These are phyloP conservation scores for Delphinapterus leucas DNA, from an alignment of 2,113 vertebrate species.

Conservation along the genomic window DNA sequence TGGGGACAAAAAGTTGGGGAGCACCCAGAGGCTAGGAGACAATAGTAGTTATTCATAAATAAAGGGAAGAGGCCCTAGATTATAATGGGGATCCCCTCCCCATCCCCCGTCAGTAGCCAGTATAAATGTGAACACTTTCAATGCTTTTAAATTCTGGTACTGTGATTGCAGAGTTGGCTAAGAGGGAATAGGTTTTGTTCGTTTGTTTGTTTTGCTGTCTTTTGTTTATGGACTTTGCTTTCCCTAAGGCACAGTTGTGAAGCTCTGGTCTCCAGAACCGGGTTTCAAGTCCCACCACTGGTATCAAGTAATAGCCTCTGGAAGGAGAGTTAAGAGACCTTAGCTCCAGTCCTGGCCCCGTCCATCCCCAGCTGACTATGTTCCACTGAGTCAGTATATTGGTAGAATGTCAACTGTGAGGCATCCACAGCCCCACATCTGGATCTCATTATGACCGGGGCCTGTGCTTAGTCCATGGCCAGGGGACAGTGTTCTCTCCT, in stretches of 20 bases:
- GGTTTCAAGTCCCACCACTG: background rate
- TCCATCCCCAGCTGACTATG: background rate
- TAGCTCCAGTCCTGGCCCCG: background rate
- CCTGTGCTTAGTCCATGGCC: background rate
- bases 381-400: background rate
- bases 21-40: background rate
- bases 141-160: background rate
- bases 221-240: background rate
- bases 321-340: background rate
- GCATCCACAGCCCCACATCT: background rate
- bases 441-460: background rate
- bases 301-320: background rate
- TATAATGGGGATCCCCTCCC: background rate
- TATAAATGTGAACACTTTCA: background rate
- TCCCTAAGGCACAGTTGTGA: background rate
- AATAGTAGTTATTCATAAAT: background rate
- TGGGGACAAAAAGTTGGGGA: no score
- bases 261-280: background rate
- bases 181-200: background rate
- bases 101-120: background rate
- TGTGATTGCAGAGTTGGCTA: background rate
- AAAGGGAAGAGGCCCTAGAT: background rate
- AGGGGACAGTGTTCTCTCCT: background rate
- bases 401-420: background rate
- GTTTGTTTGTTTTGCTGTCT: background rate